Percentiles rank a stretch among this genome's conserved stretches.
Evolutionary conservation across 2,888 invertebrate genomes (phyloP).

Genomic region (Spodoptera exigua): DNA sequence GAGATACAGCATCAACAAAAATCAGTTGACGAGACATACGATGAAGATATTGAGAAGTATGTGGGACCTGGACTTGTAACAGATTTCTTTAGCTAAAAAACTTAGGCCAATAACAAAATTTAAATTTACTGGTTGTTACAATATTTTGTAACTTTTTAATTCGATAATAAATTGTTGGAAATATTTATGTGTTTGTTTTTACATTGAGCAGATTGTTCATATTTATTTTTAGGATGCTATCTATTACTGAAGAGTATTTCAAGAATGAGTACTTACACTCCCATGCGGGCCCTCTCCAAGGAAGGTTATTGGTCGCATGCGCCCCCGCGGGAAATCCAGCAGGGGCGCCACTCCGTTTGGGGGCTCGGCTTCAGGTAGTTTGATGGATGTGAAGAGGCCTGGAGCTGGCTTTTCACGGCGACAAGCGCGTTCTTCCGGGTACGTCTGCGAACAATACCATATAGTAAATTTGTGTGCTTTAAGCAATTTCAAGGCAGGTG

Average conservation of each 20-base stretch:
- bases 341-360: conserved; percentile 91
- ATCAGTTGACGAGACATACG: neutral
- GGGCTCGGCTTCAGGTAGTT: conserved; percentile 92
- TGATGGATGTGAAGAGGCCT: conserved; percentile 93
- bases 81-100: conserved; percentile 1
- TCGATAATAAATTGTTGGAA: neutral
- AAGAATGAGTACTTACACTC: conserved; percentile 90
- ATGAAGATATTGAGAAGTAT: neutral
- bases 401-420: conserved; percentile 91
- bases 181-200: neutral
- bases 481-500: no score
- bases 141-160: neutral
- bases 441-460: conserved; percentile 71
- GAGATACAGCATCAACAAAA: neutral
- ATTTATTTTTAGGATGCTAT: neutral
- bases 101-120: neutral
- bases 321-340: conserved; percentile 94
- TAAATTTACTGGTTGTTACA: neutral
- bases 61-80: neutral
- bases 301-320: conserved; percentile 94
- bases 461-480: conserved; percentile 1
- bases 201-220: neutral
- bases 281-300: conserved; percentile 96
- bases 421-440: conserved; percentile 80
- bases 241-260: neutral